Conservation (phyloP, 2,888 invertebrate genomes). For the Lasioglossum calceatum region DNA sequence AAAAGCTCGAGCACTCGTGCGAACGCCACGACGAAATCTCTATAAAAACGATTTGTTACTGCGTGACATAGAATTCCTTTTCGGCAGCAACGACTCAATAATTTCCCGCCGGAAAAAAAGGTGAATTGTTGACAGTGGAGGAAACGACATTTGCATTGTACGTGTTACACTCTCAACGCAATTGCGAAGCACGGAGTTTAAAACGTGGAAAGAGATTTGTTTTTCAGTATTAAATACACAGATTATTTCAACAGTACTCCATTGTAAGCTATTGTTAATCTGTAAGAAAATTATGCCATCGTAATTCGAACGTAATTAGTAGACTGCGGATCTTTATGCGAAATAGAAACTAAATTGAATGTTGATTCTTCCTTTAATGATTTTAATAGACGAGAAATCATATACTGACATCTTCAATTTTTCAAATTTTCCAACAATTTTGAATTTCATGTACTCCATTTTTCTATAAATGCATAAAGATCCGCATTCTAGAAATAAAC, state of each 20-base stretch:
- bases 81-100: constrained; percentile 44
- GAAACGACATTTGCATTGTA: constrained; percentile 28
- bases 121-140: background rate
- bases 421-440: too few relatives aligned
- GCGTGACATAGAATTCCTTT: constrained; percentile 23
- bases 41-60: constrained; percentile 58
- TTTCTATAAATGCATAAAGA: too few relatives aligned
- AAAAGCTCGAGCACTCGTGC: constrained; percentile 13
- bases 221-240: background rate
- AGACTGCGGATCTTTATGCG: too few relatives aligned
- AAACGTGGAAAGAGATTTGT: background rate
- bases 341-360: too few relatives aligned
- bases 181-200: background rate
- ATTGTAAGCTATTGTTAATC: background rate
- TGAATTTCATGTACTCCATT: too few relatives aligned
- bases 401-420: too few relatives aligned
- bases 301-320: background rate
- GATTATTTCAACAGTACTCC: background rate
- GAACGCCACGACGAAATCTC: constrained; percentile 47
- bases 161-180: constrained; percentile 9
- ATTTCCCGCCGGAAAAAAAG: constrained; percentile 23
- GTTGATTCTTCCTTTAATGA: too few relatives aligned
- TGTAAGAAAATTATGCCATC: background rate
- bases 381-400: too few relatives aligned
- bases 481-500: too few relatives aligned